These are phyloP conservation scores for Polyommatus icarus DNA, from an alignment of 2,888 invertebrate species.

Conservation along the genomic window DNA sequence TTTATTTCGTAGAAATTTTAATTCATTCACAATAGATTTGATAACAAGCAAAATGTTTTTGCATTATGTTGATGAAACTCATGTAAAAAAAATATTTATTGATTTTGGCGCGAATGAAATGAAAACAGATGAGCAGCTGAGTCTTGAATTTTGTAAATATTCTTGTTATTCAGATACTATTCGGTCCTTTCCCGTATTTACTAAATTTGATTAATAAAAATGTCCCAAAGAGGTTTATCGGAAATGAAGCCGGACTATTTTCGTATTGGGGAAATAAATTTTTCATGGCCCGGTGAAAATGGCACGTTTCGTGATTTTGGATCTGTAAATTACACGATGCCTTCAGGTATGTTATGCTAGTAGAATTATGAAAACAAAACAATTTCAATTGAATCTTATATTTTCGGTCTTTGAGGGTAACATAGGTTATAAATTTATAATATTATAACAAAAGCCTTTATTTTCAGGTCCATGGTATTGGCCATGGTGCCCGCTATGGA, in stretches of 20 bases:
- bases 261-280: slow-evolving; percentile 72
- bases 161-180: background rate
- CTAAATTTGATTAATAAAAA: slow-evolving; percentile 39
- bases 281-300: slow-evolving; percentile 76
- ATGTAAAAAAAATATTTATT: slow-evolving; percentile 50
- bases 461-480: slow-evolving; percentile 80
- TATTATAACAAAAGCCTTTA: slow-evolving; percentile 26
- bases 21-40: background rate
- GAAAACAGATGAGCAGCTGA: slow-evolving; percentile 24
- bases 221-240: slow-evolving; percentile 60
- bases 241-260: slow-evolving; percentile 63
- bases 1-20: background rate
- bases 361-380: background rate
- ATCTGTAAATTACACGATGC: slow-evolving; percentile 71
- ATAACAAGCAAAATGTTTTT: background rate
- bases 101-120: slow-evolving; percentile 59
- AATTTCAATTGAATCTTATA: slow-evolving; percentile 30
- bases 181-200: background rate
- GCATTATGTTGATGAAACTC: background rate
- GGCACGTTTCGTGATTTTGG: slow-evolving; percentile 70
- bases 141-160: slow-evolving; percentile 34
- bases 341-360: slow-evolving; percentile 57
- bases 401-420: too few relatives aligned
- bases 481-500: slow-evolving; percentile 88
- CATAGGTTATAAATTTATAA: too few relatives aligned